Base-by-base conservation (phyloP, 2,113 vertebrate genomes). In the Atrichornis clamosus region DNA sequence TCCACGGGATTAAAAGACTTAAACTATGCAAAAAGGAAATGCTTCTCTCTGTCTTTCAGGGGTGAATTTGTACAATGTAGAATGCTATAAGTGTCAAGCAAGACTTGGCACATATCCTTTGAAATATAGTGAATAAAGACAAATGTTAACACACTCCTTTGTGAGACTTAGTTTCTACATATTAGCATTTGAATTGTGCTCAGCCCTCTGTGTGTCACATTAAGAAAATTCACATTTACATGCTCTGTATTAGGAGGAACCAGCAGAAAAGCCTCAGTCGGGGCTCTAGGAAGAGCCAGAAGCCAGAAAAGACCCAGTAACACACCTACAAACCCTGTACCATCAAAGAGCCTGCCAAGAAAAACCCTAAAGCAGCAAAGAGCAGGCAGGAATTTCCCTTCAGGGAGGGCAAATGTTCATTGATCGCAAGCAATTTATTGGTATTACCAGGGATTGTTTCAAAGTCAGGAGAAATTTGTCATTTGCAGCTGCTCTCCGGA, bases 111-210 rank as follows among this genome's bases (percentile, higher is more conserved):
- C 35, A 4, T 2, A 52, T 49, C 47, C 67, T 82, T 42, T 68
- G 83, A 79, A 85, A 91, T 2, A 24, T 0, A 72, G 46, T 30
- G 91, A 87, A 90, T 76, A 90, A 83, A 95, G 75, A 68, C 69
- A 78, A 83, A 55, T 46, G 74, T 64, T 85, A 82, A 75, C 79
- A 55, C 47, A 19, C 33, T 75, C 52, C 85, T 60, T 55, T 72
- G 85, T 64, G 39, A 95, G 82, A 59, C 62, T 82, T 33, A 55
- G 39, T 55, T 95, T 90, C 56, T 82, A 3, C 6, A 5, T 46
- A 72, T 79, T 60, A 88, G 70, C 88, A 76, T 93, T 60, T 85
- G 70, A 90, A 90, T 79, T 68, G 44, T 13, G 12, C 65, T 75
- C 78, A 58, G 60, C 59, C 27, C 84, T 53, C 64, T 20, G 41